Base-by-base conservation (phyloP, 2,888 invertebrate genomes). In the Icerya purchasi region DNA sequence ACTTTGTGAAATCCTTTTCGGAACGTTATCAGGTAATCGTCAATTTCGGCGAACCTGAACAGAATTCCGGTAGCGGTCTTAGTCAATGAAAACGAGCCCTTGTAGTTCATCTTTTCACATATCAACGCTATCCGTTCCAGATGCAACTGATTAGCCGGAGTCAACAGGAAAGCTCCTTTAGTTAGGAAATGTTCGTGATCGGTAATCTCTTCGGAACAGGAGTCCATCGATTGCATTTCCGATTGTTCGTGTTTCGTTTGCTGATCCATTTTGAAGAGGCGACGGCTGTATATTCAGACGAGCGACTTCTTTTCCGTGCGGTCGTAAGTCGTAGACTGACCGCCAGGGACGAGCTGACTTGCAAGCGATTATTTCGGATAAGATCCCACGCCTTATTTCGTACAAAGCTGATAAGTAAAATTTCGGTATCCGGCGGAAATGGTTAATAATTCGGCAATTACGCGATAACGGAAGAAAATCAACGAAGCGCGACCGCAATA, bases 41-140 rank as follows among this genome's bases (percentile, higher is more conserved):
- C 87, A 65, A 86, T 84, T 72, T 83, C 83, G 66, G 86, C 86
- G 74, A 88, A 88, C 73, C 86, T 87, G 76, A 88, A 88, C 64
- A 88, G 78, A 68, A 88, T 87, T 61, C 88, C 88, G 53, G 87
- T 88, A 57, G 88, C 87, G 1, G 88, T 88, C 76, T 86, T 87
- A 64, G 87, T 87, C 66, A 88, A 76, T 66, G 85, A 85, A 74
- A 87, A 88, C 68, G 86, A 84, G 58, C 86, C 86, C 68, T 84
- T 82, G 74, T 88, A 86, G 74, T 83, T 86, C 80, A 88, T 84
- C 72, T 87, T 87, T 76, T 88, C 88, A 74, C 86, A 86, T 68
- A 88, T 86, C 66, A 83, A 76, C 52, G 86, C 84, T 2, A 87
- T 87, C 65, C 86, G 85, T 73, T 88, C 87, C 79, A 88, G 81